phyloP scores from a whole-genome alignment of 2,113 vertebrate species.

The Garra rufa region DNA sequence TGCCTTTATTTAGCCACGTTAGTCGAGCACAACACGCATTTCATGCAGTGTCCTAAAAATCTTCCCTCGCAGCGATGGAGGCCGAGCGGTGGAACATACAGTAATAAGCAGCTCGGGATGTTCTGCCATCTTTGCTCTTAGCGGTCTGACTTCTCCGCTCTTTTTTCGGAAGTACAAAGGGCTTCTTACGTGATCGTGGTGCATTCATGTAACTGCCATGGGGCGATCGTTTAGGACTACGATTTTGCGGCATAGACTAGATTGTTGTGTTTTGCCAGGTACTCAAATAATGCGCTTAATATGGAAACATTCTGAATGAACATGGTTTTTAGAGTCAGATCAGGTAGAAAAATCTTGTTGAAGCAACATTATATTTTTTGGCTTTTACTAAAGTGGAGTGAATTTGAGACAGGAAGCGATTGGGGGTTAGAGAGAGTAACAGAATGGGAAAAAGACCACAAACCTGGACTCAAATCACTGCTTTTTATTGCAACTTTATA shows the following conservation, averaged over 20 bases:
- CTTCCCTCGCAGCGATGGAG: background rate
- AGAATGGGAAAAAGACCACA: background rate
- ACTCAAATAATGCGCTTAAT: background rate
- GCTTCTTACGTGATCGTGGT: conserved; percentile 3
- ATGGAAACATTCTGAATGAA: background rate
- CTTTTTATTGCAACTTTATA: background rate
- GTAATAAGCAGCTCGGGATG: conserved; percentile 5
- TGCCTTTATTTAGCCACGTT: conserved; percentile 22
- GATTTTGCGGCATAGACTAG: background rate
- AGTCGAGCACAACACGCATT: conserved; percentile 2
- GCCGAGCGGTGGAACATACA: background rate
- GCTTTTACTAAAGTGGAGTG: background rate
- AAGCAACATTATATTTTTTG: background rate
- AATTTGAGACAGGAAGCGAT: background rate
- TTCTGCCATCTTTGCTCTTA: conserved; percentile 12
- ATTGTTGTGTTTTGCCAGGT: background rate
- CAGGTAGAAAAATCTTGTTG: background rate
- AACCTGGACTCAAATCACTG: background rate
- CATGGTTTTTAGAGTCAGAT: background rate
- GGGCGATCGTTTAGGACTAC: background rate
- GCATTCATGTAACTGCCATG: background rate
- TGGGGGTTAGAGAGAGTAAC: background rate
- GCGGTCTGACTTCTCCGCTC: background rate
- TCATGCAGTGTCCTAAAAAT: conserved; percentile 1
- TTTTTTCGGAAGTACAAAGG: background rate